Base-by-base conservation (phyloP, 1,140 invertebrate genomes). In the Lepidurus apus region DNA sequence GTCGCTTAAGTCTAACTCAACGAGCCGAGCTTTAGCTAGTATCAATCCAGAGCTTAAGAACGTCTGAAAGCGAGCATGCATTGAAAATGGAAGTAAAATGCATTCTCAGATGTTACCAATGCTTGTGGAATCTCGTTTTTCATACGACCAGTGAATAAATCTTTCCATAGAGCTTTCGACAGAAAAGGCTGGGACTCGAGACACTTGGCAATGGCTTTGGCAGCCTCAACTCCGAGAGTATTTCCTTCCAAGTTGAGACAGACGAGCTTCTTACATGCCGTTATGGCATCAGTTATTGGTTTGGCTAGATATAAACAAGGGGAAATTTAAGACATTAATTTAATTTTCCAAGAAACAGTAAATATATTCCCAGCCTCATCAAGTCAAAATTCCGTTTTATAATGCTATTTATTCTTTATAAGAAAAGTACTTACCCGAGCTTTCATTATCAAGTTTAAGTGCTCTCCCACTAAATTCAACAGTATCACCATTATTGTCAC, bases 91-190 rank as follows among this genome's bases (percentile, higher is more conserved):
- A 43, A 76, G 43, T 42, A 43, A 11, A 17, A 77, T 11, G 75
- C n/a, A 17, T 73, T 9, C 5, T 11, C 24, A 80, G 13, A 80
- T 85, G 82, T 87, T 86, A 92, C 91, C 81, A 99, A 85, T 42
- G 96, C 95, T 79, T 90, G 86, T 7, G 97, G 97, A 83, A 99
- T 99, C 88, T 99, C 97, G 21, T 91, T 89, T 86, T 98, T 99
- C 84, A 97, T 89, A 75, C 97, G 88, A 0, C 96, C 91, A 11
- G 96, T 98, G 82, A 99, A 99, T 87, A 99, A 92, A 84, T 99
- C 97, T 82, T 96, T 97, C 93, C 96, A 98, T 77, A 94, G 84
- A 0, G 95, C 95, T 82, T 89, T 88, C 83, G 94, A 91, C 81
- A 98, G 90, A 3, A 91, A 89, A 53, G 87, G 88, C 83, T 95